These are phyloP conservation scores for Labroides dimidiatus DNA, from an alignment of 2,797 vertebrate genomes.

Conservation along the genomic window DNA sequence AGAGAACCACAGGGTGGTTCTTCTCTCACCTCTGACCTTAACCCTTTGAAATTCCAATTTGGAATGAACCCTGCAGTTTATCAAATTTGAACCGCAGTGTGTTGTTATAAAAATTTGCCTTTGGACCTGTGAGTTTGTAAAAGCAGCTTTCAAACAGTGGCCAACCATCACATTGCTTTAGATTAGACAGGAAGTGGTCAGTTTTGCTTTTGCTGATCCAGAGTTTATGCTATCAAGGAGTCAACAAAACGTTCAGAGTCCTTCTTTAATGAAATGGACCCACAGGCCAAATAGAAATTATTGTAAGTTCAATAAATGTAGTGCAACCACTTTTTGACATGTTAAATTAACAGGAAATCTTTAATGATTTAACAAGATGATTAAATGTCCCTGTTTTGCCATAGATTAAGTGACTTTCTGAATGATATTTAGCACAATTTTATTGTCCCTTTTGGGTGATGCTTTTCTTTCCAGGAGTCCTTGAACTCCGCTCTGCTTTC, in stretches of 20 bases:
- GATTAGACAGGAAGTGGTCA: constrained; percentile 87
- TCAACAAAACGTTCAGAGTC: constrained; percentile 81
- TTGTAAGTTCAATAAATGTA: constrained; percentile 24
- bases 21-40: constrained; percentile 50
- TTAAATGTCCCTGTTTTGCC: neutral
- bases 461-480: constrained; percentile 51
- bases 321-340: constrained; percentile 12
- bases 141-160: constrained; percentile 30
- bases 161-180: constrained; percentile 77
- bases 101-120: constrained; percentile 1
- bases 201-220: constrained; percentile 85
- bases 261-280: constrained; percentile 84
- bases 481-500: constrained; percentile 63
- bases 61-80: neutral
- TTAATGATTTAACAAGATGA: neutral
- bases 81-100: neutral
- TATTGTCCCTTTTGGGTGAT: constrained; percentile 10
- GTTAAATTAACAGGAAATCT: constrained; percentile 7
- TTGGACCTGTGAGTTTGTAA: neutral
- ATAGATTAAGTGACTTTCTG: neutral
- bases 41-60: neutral
- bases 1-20: constrained; percentile 61
- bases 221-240: constrained; percentile 84
- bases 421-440: constrained; percentile 29
- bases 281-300: constrained; percentile 63